Percentiles rank a stretch among this genome's conserved stretches.
Evolutionary conservation across 2,797 vertebrate species (phyloP).

Genomic region (Argyrosomus regius): DNA sequence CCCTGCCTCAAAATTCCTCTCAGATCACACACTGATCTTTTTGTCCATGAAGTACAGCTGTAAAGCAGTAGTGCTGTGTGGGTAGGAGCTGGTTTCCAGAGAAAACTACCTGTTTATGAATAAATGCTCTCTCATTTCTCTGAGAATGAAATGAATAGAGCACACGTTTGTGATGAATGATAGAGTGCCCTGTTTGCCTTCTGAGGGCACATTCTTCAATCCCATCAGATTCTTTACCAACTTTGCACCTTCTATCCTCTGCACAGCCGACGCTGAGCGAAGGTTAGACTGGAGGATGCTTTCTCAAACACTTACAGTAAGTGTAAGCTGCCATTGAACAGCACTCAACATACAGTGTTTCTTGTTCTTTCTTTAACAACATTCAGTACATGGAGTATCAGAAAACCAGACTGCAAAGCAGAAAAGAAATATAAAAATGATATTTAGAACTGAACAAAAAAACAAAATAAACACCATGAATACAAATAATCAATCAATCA

Average conservation of each 20-base stretch:
- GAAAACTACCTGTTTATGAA: not conserved
- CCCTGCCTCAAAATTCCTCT: constrained; percentile 69
- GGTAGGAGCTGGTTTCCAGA: not conserved
- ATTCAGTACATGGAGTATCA: too few species aligned
- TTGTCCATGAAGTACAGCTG: constrained; percentile 34
- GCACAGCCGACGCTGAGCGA: not conserved
- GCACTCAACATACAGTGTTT: not conserved
- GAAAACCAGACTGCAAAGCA: too few species aligned
- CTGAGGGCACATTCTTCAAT: not conserved
- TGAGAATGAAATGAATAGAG: not conserved
- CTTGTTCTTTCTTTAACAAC: too few species aligned
- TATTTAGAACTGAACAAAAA: too few species aligned
- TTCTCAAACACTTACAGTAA: not conserved
- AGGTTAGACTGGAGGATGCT: not conserved
- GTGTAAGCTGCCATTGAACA: not conserved
- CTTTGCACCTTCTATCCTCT: not conserved
- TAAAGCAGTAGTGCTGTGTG: constrained; percentile 14
- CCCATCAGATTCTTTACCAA: not conserved
- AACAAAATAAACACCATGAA: too few species aligned
- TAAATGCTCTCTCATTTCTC: not conserved
- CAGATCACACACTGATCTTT: constrained; percentile 54
- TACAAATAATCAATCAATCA: too few species aligned
- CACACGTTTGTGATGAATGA: not conserved
- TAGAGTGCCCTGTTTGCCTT: not conserved
- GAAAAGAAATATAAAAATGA: too few species aligned